Evolutionary conservation across 2,797 vertebrate genomes (phyloP).

Genomic region (Pangasius macronema): DNA sequence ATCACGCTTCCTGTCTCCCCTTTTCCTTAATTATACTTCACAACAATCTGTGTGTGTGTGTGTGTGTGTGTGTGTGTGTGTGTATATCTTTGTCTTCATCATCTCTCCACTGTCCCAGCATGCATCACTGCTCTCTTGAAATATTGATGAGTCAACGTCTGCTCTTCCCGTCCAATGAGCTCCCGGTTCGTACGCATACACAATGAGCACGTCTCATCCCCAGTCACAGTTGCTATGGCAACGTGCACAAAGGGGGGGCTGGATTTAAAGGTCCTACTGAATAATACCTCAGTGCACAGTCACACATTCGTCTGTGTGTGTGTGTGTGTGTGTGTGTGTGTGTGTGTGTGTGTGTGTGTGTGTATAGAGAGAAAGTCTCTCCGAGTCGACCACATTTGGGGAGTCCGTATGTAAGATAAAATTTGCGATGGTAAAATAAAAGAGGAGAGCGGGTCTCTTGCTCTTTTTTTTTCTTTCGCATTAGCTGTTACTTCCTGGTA

Average conservation of each 20-base stretch:
- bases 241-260: not conserved
- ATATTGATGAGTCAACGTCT: slow-evolving; percentile 72
- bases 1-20: not conserved
- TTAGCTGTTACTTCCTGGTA: not conserved
- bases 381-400: too few species aligned
- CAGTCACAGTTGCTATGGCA: slow-evolving; percentile 48
- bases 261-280: slow-evolving; percentile 39
- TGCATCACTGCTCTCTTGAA: slow-evolving; percentile 65
- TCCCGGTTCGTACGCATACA: slow-evolving; percentile 28
- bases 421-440: too few species aligned
- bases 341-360: slow-evolving; percentile 39
- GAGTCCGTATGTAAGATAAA: too few species aligned
- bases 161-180: slow-evolving; percentile 36
- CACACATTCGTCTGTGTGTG: slow-evolving; percentile 29
- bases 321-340: slow-evolving; percentile 39
- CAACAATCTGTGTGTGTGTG: slow-evolving; percentile 25
- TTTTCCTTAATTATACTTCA: slow-evolving; percentile 11
- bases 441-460: too few species aligned
- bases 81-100: slow-evolving; percentile 38
- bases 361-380: not conserved
- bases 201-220: slow-evolving; percentile 36
- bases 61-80: slow-evolving; percentile 1
- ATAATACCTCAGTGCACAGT: slow-evolving; percentile 17
- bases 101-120: slow-evolving; percentile 61
- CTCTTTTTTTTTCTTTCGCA: not conserved